Base-by-base conservation (phyloP, 2,113 vertebrate species). In the Embiotoca jacksoni region DNA sequence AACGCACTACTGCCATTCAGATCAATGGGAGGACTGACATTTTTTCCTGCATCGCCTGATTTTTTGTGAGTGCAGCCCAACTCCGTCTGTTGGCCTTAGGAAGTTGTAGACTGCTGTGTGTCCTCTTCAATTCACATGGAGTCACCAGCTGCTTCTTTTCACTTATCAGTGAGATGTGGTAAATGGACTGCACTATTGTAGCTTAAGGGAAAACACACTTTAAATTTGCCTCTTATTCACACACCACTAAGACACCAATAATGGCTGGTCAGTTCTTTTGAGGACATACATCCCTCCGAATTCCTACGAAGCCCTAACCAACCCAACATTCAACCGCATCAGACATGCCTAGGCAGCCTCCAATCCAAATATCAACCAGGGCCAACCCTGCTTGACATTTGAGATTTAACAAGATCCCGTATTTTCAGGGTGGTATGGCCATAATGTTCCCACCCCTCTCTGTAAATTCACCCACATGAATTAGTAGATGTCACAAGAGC, bases 131-230 rank as follows among this genome's bases (percentile, higher is more conserved):
- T 62, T 86, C 31, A 65, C 39, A 68, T 11, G 23, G 41, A 53
- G 56, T 74, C 57, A 52, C 14, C 50, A 5, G 58, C 39, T 78
- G 59, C 0, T 83, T 39, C 53, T 56, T 62, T 56, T 62, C 62
- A 56, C 67, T 61, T 35, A 32, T 60, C 67, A 60, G 15, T 56
- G 61, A 35, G 49, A 67, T 46, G 47, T 46, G 16, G 46, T 58
- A 53, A 71, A 59, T 54, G 55, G 65, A 65, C 39, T 54, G n/a
- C 32, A 9, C 32, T 59, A 55, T 55, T 50, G 46, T 35, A 75
- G 35, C n/a, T 62, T 3, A 52, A 57, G 9, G 14, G 37, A 35
- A 50, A 35, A 68, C 60, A 36, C 23, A 39, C 0, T 16, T 68
- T 41, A 7, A 7, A 32, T 68, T 67, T 0, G 23, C 23, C 2